Base-by-base conservation (phyloP, 2,888 invertebrate genomes). In the Lasioglossum marginatum region DNA sequence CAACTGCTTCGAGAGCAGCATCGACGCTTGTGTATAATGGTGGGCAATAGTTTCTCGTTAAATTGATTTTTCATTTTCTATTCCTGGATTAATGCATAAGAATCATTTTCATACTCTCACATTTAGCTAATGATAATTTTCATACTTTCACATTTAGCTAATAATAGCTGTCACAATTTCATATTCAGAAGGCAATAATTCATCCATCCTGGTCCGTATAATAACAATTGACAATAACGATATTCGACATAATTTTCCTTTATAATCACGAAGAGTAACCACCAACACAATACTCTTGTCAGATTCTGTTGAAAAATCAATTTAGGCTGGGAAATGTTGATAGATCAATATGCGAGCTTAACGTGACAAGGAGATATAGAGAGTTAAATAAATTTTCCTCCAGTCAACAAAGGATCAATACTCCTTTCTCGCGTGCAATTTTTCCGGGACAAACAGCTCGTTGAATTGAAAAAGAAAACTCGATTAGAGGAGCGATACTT, bases 381-480 rank as follows among this genome's bases (percentile, higher is more conserved):
- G 10, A n/a, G 16, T 63, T 31, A 31, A 63, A 63, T 63, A 16
- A 12, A 16, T 31, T 31, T 63, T 19, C 31, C 63, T 27, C 16
- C 0, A 16, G 31, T 16, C 27, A 31, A 31, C 31, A 31, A 31
- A 3, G 31, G 16, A 63, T 63, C 63, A 12, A 63, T 57, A 57
- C 57, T n/a, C n/a, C 12, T 4, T 1, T n/a, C 57, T 12, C 12
- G 31, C 2, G 63, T 16, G 63, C 8, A 63, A 31, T 31, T 63
- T 63, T 31, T 63, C 63, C 63, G 31, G 31, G 16, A 31, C 31
- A 63, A 63, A 31, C 63, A 31, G 63, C 31, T 63, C 63, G 63
- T 63, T 31, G 63, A 63, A 63, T 63, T 63, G 31, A 31, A 63
- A 68, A 68, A 68, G 66, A 68, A 68, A 68, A 68, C 66, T 34